Evolutionary conservation across 2,113 vertebrate genomes (phyloP), one percentile per base, ranked within the genome.

Genomic region (Ariopsis seemanni): DNA sequence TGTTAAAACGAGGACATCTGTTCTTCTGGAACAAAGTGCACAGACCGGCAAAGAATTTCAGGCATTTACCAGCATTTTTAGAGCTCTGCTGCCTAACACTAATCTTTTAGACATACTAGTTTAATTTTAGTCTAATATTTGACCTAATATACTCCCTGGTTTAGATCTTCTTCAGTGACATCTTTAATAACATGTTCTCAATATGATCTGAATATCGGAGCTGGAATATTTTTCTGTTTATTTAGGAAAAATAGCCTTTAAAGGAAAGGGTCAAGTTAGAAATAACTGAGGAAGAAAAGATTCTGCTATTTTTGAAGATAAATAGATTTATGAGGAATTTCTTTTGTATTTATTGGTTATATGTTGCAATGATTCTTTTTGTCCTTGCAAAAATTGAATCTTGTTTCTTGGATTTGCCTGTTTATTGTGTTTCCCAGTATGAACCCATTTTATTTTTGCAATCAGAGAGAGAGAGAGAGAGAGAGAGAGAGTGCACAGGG

Each of bases 51-150:
- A 79, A 57, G 77, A 80, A 80, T 65, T 14, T 69, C 62, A 55
- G n/a, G 75, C 62, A 80, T 69, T 79, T 69, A 57, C 9, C 48
- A 67, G n/a, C 74, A 79, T 63, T 79, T 86, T 85, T 85, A 75
- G 84, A 85, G 58, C 15, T 27, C 18, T 34, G 8, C 22, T 62
- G 48, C 18, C 1, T 25, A 62, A 75, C 42, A 75, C 22, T 74
- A 20, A 25, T 72, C 67, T 60, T 22, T 17, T 25, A 74, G 17
- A 25, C 48, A 27, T 63, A 22, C 42, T 8, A 84, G 17, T 10
- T 60, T 42, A n/a, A 20, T 60, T 15, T n/a, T 42, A 11, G 30
- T 22, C 18, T 20, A 27, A 53, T 75, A n/a, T 77, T 77, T n/a
- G 74, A 11, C 53, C 53, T 27, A 18, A 20, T 11, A 18, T 10